Percentiles rank a stretch among this genome's conserved stretches.
Conservation (phyloP, 1,140 invertebrate genomes). For the Zaprionus ornatus region DNA sequence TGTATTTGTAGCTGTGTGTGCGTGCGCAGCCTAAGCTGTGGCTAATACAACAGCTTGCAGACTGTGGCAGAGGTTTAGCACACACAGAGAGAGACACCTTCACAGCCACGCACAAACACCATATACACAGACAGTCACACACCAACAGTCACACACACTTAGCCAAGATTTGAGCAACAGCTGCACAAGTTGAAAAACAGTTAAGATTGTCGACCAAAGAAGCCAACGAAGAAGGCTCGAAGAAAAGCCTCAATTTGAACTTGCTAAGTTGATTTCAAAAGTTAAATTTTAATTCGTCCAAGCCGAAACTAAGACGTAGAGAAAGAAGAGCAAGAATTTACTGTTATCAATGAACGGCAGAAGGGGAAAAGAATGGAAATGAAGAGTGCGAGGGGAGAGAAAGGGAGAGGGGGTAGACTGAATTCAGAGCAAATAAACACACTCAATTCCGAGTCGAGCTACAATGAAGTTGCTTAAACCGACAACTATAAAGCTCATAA, state of each 20-base stretch:
- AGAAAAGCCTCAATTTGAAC: not conserved
- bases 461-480: not conserved
- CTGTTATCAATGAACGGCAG: not conserved
- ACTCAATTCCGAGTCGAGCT: not conserved
- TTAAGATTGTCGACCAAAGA: not conserved
- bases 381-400: not conserved
- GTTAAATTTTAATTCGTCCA: not conserved
- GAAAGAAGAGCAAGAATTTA: not conserved
- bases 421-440: not conserved
- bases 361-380: not conserved
- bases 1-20: not conserved
- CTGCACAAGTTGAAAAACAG: not conserved
- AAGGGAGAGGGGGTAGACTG: not conserved
- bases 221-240: not conserved
- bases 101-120: constrained; percentile 2
- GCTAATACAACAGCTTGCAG: constrained; percentile 22
- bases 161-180: constrained; percentile 1
- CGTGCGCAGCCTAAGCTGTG: constrained; percentile 31
- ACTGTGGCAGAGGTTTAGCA: constrained; percentile 15
- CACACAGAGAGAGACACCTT: not conserved
- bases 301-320: not conserved
- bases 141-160: not conserved
- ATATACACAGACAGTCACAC: constrained; percentile 20
- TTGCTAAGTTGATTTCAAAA: constrained; percentile 1
- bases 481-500: not conserved